These are phyloP conservation scores for Rhamphomyia laevipes DNA, from an alignment of 2,888 invertebrate species.

Conservation along the genomic window DNA sequence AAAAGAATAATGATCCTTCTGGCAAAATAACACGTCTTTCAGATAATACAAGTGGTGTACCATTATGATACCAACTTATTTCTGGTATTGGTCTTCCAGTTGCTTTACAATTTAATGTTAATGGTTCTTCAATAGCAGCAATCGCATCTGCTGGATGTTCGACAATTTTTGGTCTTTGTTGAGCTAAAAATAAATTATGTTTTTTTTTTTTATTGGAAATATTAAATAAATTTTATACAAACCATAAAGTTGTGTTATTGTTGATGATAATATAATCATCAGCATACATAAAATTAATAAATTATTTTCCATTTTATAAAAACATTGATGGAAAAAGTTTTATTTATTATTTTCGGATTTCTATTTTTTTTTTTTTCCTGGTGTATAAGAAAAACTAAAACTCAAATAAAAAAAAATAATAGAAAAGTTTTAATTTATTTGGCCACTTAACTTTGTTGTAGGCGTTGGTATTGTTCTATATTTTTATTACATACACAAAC, in stretches of 20 bases:
- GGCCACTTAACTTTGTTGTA: too few relatives aligned
- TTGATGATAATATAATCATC: too few relatives aligned
- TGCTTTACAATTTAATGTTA: constrained; percentile 24
- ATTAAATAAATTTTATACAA: neutral
- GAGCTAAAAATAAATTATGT: constrained; percentile 15
- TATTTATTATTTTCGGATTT: too few relatives aligned
- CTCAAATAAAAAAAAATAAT: too few relatives aligned
- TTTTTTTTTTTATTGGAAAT: neutral
- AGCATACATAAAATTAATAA: too few relatives aligned
- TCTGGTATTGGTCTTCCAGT: constrained; percentile 23
- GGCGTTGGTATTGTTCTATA: too few relatives aligned
- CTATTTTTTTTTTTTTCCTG: too few relatives aligned
- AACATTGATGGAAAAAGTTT: too few relatives aligned
- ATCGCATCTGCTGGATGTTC: constrained; percentile 25
- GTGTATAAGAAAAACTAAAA: too few relatives aligned
- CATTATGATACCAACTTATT: constrained; percentile 24
- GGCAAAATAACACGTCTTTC: constrained; percentile 22
- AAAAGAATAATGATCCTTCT: constrained; percentile 23
- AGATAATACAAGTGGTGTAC: constrained; percentile 22
- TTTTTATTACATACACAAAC: too few relatives aligned
- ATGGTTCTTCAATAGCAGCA: constrained; percentile 23
- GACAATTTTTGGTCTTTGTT: constrained; percentile 22
- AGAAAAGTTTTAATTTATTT: too few relatives aligned
- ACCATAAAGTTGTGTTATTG: neutral
- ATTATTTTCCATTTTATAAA: too few relatives aligned